These are phyloP conservation scores for Drosophila sordidula DNA, from an alignment of 2,888 invertebrate genomes.

Conservation along the genomic window DNA sequence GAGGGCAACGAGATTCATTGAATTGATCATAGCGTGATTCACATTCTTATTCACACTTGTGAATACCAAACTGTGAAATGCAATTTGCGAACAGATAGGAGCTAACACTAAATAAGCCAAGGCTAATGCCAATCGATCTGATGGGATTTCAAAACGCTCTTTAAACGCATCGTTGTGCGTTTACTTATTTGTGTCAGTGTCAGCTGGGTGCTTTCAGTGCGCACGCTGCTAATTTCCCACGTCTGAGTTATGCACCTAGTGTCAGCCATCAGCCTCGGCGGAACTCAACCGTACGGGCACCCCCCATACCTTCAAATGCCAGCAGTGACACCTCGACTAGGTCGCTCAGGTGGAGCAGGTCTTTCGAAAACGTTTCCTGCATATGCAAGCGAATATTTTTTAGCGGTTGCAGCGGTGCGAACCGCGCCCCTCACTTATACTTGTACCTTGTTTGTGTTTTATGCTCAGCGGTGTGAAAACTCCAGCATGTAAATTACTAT, in stretches of 20 bases:
- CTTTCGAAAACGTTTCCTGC: conserved; percentile 46
- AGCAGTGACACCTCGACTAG: conserved; percentile 16
- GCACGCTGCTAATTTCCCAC: conserved; percentile 51
- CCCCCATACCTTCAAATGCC: conserved; percentile 28
- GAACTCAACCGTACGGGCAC: conserved; percentile 47
- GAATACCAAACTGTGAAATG: neutral
- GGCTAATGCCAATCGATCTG: conserved; percentile 4
- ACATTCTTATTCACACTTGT: conserved; percentile 1
- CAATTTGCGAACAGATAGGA: neutral
- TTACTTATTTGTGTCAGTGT: conserved; percentile 35
- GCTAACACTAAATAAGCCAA: conserved; percentile 1
- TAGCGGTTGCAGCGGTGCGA: conserved; percentile 37
- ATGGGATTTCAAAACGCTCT: conserved; percentile 6
- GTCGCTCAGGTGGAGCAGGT: conserved; percentile 5
- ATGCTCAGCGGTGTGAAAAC: conserved; percentile 69
- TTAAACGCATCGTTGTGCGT: conserved; percentile 3
- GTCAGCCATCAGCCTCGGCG: conserved; percentile 24
- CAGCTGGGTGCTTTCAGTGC: conserved; percentile 23
- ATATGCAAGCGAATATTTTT: conserved; percentile 66
- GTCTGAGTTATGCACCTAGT: conserved; percentile 20
- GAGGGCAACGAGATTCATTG: conserved; percentile 2
- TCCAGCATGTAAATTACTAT: conserved; percentile 73
- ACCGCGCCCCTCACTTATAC: conserved; percentile 27
- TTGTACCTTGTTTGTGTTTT: conserved; percentile 51
- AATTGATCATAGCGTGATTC: conserved; percentile 4